These are phyloP conservation scores for Papilio demoleus DNA, from an alignment of 2,888 invertebrate species.

Conservation along the genomic window DNA sequence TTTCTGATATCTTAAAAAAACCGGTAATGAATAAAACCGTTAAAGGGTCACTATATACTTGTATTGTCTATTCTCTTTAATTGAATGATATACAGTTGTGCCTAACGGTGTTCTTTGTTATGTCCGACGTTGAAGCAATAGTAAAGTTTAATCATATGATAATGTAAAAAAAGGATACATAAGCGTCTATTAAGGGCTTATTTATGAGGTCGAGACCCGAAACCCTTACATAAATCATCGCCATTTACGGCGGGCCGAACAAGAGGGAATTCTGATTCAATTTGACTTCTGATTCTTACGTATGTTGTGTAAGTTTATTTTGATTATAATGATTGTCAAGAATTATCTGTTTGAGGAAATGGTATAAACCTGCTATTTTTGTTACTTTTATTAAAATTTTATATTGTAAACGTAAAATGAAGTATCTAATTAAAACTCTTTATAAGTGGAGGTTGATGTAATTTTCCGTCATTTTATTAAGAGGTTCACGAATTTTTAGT, in stretches of 20 bases:
- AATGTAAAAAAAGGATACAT: slow-evolving; percentile 3
- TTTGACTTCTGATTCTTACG: slow-evolving; percentile 61
- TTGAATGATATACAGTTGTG: slow-evolving; percentile 51
- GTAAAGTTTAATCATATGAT: slow-evolving; percentile 6
- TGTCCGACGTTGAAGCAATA: slow-evolving; percentile 52
- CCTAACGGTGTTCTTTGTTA: slow-evolving; percentile 60
- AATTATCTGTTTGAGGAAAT: too few relatives aligned
- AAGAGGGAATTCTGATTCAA: slow-evolving; percentile 70
- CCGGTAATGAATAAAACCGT: slow-evolving; percentile 66
- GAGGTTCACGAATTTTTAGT: slow-evolving; percentile 35
- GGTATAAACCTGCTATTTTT: too few relatives aligned
- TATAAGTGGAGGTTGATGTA: neutral
- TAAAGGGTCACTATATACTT: slow-evolving; percentile 52
- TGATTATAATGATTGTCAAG: slow-evolving; percentile 43
- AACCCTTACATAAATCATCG: slow-evolving; percentile 71
- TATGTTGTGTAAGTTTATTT: slow-evolving; percentile 49
- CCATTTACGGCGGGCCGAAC: slow-evolving; percentile 59
- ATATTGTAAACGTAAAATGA: neutral
- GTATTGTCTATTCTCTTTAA: slow-evolving; percentile 35
- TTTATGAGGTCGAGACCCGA: slow-evolving; percentile 45
- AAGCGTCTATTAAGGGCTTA: slow-evolving; percentile 21
- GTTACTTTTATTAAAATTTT: neutral
- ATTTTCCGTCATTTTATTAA: neutral
- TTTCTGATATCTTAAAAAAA: slow-evolving; percentile 42
- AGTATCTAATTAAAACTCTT: too few relatives aligned